Percentiles rank a stretch among this genome's conserved stretches.
Evolutionary conservation across 1,140 invertebrate species (phyloP).

Genomic region (Dufourea novaeangliae): DNA sequence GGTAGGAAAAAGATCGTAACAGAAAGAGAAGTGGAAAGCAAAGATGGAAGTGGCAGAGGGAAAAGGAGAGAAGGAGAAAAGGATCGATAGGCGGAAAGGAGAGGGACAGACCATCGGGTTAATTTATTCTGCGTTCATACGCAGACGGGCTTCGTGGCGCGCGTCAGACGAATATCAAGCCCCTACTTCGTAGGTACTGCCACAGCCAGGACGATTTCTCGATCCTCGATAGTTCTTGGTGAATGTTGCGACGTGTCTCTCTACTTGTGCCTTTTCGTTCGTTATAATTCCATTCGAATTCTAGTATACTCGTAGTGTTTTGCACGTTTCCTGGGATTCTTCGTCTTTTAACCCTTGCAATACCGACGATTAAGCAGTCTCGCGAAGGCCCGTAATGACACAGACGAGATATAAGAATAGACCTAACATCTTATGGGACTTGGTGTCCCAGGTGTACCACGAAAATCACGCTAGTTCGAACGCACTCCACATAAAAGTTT

Average conservation of each 20-base stretch:
- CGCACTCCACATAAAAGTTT: too few species aligned
- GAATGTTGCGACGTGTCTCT: constrained; percentile 12
- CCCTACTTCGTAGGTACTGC: constrained; percentile 28
- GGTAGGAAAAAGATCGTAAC: constrained; percentile 16
- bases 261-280: neutral
- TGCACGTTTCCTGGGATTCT: too few species aligned
- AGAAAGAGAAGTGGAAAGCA: constrained; percentile 22
- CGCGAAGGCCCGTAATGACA: too few species aligned
- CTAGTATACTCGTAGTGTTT: neutral
- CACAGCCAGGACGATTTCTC: constrained; percentile 34
- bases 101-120: constrained; percentile 51
- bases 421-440: too few species aligned
- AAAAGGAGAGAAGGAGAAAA: neutral
- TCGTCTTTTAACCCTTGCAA: too few species aligned
- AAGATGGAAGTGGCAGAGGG: constrained; percentile 18
- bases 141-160: constrained; percentile 62
- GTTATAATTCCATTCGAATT: neutral
- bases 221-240: constrained; percentile 47
- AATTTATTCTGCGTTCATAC: constrained; percentile 76
- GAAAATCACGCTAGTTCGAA: too few species aligned
- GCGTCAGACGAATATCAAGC: constrained; percentile 68
- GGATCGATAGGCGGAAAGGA: neutral
- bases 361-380: too few species aligned
- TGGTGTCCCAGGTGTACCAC: too few species aligned
- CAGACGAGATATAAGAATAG: too few species aligned